Percentiles rank a stretch among this genome's conserved stretches.
Evolutionary conservation across 1,140 invertebrate species (phyloP).

Genomic region (Ruditapes philippinarum): DNA sequence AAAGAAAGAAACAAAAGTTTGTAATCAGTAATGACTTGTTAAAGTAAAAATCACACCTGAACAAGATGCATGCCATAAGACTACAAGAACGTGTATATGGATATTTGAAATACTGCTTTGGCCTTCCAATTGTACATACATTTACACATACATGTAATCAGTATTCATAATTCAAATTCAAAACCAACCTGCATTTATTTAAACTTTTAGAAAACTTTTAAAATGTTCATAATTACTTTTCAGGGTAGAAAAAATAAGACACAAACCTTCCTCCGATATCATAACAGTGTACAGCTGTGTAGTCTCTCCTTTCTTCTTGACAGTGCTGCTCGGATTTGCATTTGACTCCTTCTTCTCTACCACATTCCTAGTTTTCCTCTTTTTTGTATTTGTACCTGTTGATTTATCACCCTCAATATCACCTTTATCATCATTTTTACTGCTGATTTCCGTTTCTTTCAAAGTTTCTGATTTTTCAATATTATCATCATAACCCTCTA

Average conservation of each 20-base stretch:
- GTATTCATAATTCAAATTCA: no score
- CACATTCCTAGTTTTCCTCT: neutral
- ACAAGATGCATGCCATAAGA: no score
- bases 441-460: neutral
- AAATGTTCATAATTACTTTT: no score
- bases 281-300: neutral
- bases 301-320: neutral
- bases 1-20: no score
- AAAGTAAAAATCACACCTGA: no score
- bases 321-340: neutral
- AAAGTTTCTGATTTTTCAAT: neutral
- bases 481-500: neutral
- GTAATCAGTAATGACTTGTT: no score
- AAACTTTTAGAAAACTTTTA: no score
- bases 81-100: no score
- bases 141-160: no score
- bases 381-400: neutral
- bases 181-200: no score
- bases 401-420: neutral
- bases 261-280: constrained; percentile 11
- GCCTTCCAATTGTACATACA: no score
- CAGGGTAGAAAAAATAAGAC: neutral
- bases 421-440: neutral
- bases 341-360: neutral
- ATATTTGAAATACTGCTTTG: no score